These are phyloP conservation scores for Hipposideros armiger DNA, from an alignment of 2,113 vertebrate species.

Conservation along the genomic window DNA sequence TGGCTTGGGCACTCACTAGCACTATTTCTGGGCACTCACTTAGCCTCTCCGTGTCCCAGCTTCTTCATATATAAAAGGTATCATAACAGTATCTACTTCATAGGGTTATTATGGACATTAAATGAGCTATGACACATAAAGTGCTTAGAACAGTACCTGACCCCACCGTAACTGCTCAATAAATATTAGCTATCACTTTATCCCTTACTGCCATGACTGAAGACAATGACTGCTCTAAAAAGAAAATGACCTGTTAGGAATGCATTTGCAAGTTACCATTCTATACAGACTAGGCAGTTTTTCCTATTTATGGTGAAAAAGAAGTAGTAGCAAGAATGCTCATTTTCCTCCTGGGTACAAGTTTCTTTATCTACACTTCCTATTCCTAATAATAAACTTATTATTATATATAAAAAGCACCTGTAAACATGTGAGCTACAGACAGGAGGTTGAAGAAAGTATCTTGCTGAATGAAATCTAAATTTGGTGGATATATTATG, in stretches of 20 bases:
- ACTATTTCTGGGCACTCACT: background rate
- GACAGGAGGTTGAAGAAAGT: background rate
- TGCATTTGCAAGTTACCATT: slow-evolving; percentile 19
- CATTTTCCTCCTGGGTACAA: background rate
- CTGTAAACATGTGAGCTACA: background rate
- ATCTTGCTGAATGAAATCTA: slow-evolving; percentile 14
- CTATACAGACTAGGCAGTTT: background rate
- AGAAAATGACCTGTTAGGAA: background rate
- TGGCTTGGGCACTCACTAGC: background rate
- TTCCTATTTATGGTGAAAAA: slow-evolving; percentile 34
- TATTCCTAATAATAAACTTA: slow-evolving; percentile 9
- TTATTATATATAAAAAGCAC: background rate
- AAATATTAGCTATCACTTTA: background rate
- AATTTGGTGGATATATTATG: background rate
- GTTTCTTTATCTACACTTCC: background rate
- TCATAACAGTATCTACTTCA: background rate
- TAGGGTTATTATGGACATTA: background rate
- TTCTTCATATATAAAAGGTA: background rate
- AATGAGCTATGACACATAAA: background rate
- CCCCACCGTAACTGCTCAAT: background rate
- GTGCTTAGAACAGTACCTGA: background rate
- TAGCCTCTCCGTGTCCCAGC: background rate
- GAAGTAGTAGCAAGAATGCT: background rate
- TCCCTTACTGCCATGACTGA: background rate
- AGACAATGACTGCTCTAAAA: slow-evolving; percentile 14